Evolutionary conservation across 2,888 invertebrate genomes (phyloP).

Genomic region (Drosophila meridionalis): DNA sequence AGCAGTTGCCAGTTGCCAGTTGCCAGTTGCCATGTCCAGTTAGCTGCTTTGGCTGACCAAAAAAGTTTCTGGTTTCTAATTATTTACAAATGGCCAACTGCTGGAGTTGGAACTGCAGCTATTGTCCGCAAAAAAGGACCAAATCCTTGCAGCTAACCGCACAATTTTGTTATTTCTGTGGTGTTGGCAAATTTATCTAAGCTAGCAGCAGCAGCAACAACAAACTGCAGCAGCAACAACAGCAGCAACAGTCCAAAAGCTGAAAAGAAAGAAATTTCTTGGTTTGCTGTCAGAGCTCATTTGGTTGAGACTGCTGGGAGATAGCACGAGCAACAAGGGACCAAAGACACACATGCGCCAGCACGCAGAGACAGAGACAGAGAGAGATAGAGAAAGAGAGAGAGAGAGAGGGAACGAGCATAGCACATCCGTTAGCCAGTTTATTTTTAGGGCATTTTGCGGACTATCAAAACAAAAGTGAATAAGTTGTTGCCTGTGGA

Average conservation of each 20-base stretch:
- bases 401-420: no score
- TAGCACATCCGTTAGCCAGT: conserved; percentile 64
- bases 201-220: conserved; percentile 49
- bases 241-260: conserved; percentile 14
- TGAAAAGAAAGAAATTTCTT: conserved; percentile 53
- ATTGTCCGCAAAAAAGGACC: conserved; percentile 16
- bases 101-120: conserved; percentile 6
- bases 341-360: conserved; percentile 36
- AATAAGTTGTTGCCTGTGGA: conserved; percentile 73
- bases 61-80: conserved; percentile 62
- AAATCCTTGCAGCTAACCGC: conserved; percentile 69
- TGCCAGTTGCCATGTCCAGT: conserved; percentile 16
- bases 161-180: conserved; percentile 76
- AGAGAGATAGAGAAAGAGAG: neutral
- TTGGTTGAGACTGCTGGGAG: conserved; percentile 55
- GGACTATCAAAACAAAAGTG: conserved; percentile 72
- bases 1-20: conserved; percentile 9
- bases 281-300: conserved; percentile 74
- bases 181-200: conserved; percentile 65
- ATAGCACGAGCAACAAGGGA: conserved; percentile 22
- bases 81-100: conserved; percentile 58
- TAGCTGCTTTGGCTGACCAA: conserved; percentile 45
- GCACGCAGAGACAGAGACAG: neutral
- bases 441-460: conserved; percentile 70
- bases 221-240: conserved; percentile 8